These are phyloP conservation scores for Dioctria linearis DNA, from an alignment of 2,888 invertebrate species.

Conservation along the genomic window DNA sequence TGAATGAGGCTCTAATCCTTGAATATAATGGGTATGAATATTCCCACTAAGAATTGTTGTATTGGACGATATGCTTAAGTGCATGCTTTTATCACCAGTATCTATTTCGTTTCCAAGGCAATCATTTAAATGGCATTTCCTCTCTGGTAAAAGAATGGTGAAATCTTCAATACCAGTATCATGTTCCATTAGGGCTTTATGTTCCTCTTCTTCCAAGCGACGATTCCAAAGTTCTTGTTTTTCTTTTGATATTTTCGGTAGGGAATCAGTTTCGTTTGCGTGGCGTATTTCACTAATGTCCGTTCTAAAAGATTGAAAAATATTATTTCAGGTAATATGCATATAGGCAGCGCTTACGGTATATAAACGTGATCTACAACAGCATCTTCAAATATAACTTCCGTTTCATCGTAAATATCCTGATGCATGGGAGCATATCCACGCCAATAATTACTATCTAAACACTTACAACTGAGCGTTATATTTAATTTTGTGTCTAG, in stretches of 20 bases:
- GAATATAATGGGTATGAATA: conserved; percentile 61
- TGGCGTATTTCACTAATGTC: neutral
- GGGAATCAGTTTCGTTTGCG: neutral
- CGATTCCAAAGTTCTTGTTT: neutral
- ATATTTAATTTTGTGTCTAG: neutral
- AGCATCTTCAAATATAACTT: conserved; percentile 63
- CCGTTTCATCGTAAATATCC: conserved; percentile 64
- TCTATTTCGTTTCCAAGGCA: neutral
- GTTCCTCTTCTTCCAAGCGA: conserved; percentile 55
- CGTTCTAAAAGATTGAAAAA: neutral
- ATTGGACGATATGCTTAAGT: neutral
- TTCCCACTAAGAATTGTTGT: conserved; percentile 59
- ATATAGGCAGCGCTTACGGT: conserved; percentile 50
- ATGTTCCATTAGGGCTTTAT: conserved; percentile 59
- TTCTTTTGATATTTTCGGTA: neutral
- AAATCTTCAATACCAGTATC: conserved; percentile 62
- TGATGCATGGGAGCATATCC: conserved; percentile 65
- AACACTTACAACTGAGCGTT: conserved; percentile 59
- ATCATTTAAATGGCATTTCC: neutral
- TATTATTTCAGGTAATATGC: neutral
- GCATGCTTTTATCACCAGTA: neutral
- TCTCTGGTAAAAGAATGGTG: conserved; percentile 53
- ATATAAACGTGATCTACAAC: conserved; percentile 65
- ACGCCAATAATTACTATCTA: conserved; percentile 60
- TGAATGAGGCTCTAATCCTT: conserved; percentile 59